Evolutionary conservation across 2,888 invertebrate genomes (phyloP), one percentile per base, ranked within the genome.

Genomic region (Coremacera marginata): DNA sequence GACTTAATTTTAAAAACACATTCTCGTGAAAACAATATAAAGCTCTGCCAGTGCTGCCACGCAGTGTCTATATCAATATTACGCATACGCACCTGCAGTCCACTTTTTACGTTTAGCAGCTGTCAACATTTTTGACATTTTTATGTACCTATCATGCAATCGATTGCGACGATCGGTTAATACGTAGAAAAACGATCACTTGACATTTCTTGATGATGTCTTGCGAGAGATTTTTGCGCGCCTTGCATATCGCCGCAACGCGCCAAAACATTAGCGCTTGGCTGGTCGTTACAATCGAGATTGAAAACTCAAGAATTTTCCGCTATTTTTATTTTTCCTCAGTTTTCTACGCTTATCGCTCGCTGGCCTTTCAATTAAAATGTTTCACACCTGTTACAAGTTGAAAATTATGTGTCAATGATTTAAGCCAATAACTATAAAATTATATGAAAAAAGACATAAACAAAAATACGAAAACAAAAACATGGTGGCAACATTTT

Each of bases 381-480:
- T 81, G 80, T 77, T 78, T 81, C 82, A 82, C 84, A 84, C 84
- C 84, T 84, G 84, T 83, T 84, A 78, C 81, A 77, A 81, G 80
- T 83, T 82, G 76, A 83, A 82, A 84, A 84, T 83, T 83, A 84
- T 84, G 82, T 83, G 84, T 84, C 83, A 84, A 84, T 83, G 84
- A 84, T 83, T 83, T 80, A 83, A 84, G 80, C 81, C 83, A 82
- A 84, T 79, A 81, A n/a, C 63, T 14, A 11, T 27, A 55, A 55
- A 55, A 55, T 55, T 19, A 55, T 55, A 9, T 55, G n/a, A 9
- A n/a, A 55, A 55, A 55, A 55, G 19, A 52, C 16, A 52, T 19
- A 16, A 52, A 19, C 16, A 52, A 52, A 52, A 19, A n/a, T 7
- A 1, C 1, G 27, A 19, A 44, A 44, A 44, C 14, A 44, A 44